Conservation (phyloP, 2,888 invertebrate species). For the Lacanobia oleracea region DNA sequence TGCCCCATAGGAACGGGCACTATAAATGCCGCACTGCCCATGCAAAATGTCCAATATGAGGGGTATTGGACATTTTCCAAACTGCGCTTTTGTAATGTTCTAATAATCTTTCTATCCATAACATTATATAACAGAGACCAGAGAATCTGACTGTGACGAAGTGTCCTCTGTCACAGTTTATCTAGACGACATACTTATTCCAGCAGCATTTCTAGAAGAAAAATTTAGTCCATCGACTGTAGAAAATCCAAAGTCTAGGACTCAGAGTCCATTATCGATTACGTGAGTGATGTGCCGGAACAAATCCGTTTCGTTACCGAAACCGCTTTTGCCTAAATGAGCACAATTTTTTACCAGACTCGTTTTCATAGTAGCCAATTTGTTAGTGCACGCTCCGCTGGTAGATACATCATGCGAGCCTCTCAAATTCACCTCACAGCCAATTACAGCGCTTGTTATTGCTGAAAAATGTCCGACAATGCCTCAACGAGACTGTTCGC, state of each 20-base stretch:
- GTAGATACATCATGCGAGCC: conserved; percentile 74
- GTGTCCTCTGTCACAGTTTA: neutral
- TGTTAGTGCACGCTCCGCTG: conserved; percentile 66
- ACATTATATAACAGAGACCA: neutral
- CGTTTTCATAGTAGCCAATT: conserved; percentile 66
- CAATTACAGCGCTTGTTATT: conserved; percentile 85
- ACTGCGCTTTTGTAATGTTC: too few species aligned
- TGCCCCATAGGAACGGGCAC: too few species aligned
- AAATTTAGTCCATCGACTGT: conserved; percentile 38
- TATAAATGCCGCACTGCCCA: too few species aligned
- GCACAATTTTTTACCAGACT: conserved; percentile 66
- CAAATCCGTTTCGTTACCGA: conserved; percentile 64
- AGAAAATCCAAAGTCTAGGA: conserved; percentile 52
- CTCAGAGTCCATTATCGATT: conserved; percentile 63
- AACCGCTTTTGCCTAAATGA: conserved; percentile 64
- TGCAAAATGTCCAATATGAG: too few species aligned
- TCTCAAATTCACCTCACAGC: conserved; percentile 80
- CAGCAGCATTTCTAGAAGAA: conserved; percentile 19
- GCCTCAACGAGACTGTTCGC: conserved; percentile 67
- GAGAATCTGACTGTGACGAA: conserved; percentile 14
- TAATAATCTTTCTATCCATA: too few species aligned
- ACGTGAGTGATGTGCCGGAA: conserved; percentile 65
- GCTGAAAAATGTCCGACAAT: conserved; percentile 81
- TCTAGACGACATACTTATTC: conserved; percentile 31
- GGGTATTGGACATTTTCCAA: too few species aligned